A percentile compares a stretch with the other conserved stretches of the same genome.
Conservation (phyloP, 2,797 vertebrate species). For the Babyrousa celebensis region DNA sequence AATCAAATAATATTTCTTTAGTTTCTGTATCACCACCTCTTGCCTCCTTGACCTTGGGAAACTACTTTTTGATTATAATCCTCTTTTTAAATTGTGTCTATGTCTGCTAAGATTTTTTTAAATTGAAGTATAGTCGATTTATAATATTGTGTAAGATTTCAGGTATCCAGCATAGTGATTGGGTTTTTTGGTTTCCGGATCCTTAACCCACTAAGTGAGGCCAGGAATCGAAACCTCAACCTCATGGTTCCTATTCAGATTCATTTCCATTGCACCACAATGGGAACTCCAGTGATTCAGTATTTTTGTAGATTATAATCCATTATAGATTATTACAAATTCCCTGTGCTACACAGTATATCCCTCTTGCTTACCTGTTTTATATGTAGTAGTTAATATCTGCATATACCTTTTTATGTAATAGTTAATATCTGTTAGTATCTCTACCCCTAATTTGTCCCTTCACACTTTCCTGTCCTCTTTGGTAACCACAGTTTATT, state of each 20-base stretch:
- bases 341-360: neutral
- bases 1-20: neutral
- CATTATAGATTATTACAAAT: neutral
- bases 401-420: neutral
- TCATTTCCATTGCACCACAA: no score
- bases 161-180: neutral
- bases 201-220: no score
- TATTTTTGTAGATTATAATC: neutral
- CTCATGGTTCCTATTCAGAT: no score
- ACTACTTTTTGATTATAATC: neutral
- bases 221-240: no score
- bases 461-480: no score
- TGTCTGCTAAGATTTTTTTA: neutral
- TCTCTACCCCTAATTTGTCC: neutral
- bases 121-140: neutral
- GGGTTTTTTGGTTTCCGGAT: no score
- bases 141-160: neutral
- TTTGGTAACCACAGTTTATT: neutral
- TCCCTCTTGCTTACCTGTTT: neutral
- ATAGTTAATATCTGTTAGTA: neutral
- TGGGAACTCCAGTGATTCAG: neutral
- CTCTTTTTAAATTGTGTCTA: neutral
- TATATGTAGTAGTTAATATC: neutral
- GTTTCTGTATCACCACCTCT: neutral
- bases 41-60: constrained; percentile 14